These are phyloP conservation scores for Parazoanthus darwini DNA, from an alignment of 92 coral and sea anemone species.

Conservation along the genomic window DNA sequence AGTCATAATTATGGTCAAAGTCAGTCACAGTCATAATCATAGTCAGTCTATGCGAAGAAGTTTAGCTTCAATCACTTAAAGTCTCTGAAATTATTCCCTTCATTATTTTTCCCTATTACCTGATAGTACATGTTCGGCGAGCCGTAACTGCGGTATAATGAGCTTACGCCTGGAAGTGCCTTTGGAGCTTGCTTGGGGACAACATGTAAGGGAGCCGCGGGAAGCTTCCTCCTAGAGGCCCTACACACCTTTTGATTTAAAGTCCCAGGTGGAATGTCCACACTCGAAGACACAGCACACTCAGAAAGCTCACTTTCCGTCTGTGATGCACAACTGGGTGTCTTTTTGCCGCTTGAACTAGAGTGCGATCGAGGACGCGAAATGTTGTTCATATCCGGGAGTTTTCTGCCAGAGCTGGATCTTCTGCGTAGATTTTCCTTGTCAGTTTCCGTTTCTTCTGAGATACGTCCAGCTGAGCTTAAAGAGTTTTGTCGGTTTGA, in stretches of 20 bases:
- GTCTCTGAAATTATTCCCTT: background rate
- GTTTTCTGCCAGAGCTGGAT: slow-evolving; percentile 39
- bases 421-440: background rate
- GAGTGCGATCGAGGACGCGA: background rate
- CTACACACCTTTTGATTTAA: slow-evolving; percentile 1
- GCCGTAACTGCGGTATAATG: background rate
- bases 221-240: slow-evolving; percentile 40
- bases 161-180: slow-evolving; percentile 8
- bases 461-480: background rate
- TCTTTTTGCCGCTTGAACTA: background rate
- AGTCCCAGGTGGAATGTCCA: background rate
- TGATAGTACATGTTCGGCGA: background rate
- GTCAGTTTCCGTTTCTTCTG: background rate
- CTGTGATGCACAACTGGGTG: background rate
- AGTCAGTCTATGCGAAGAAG: no score
- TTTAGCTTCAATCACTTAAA: no score
- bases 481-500: background rate
- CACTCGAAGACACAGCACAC: background rate
- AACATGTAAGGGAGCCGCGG: slow-evolving; percentile 17
- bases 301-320: slow-evolving; percentile 21
- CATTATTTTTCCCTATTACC: background rate
- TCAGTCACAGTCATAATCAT: no score
- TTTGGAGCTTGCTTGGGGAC: slow-evolving; percentile 8
- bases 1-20: no score
- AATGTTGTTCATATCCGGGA: slow-evolving; percentile 29